Evolutionary conservation across 2,113 vertebrate genomes (phyloP).

Genomic region (Oncorhynchus kisutch): DNA sequence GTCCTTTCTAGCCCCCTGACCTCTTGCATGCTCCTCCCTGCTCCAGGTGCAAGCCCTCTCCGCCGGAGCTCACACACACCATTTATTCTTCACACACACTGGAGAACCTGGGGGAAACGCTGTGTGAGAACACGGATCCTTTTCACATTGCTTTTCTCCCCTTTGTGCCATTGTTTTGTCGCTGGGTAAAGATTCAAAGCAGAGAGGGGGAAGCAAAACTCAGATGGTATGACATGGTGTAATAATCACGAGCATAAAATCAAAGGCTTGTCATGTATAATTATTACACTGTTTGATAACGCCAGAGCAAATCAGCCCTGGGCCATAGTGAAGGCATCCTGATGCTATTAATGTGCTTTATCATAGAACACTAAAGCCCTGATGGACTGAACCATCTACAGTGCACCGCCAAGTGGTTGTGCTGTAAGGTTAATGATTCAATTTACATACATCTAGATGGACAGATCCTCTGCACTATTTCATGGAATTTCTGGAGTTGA

Average conservation of each 20-base stretch:
- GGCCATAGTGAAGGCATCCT: conserved; percentile 45
- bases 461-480: conserved; percentile 59
- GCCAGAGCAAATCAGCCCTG: conserved; percentile 58
- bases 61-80: conserved; percentile 22
- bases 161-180: conserved; percentile 46
- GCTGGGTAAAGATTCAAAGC: conserved; percentile 50
- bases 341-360: no score
- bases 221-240: conserved; percentile 47
- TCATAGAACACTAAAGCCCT: conserved; percentile 33
- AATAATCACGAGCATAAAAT: conserved; percentile 75
- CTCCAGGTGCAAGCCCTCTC: conserved; percentile 84
- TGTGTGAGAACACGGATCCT: conserved; percentile 46
- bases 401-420: conserved; percentile 60
- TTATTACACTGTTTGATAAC: conserved; percentile 72
- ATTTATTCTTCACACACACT: background rate
- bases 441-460: conserved; percentile 70
- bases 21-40: conserved; percentile 66
- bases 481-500: conserved; percentile 41
- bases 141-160: conserved; percentile 44
- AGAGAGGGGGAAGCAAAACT: conserved; percentile 9
- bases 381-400: conserved; percentile 55
- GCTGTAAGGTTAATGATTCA: conserved; percentile 73
- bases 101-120: conserved; percentile 19
- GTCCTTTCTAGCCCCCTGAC: conserved; percentile 78
- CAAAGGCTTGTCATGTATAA: conserved; percentile 73